These are phyloP conservation scores for Pristionchus mayeri DNA, from an alignment of 2,888 invertebrate species.

Conservation along the genomic window DNA sequence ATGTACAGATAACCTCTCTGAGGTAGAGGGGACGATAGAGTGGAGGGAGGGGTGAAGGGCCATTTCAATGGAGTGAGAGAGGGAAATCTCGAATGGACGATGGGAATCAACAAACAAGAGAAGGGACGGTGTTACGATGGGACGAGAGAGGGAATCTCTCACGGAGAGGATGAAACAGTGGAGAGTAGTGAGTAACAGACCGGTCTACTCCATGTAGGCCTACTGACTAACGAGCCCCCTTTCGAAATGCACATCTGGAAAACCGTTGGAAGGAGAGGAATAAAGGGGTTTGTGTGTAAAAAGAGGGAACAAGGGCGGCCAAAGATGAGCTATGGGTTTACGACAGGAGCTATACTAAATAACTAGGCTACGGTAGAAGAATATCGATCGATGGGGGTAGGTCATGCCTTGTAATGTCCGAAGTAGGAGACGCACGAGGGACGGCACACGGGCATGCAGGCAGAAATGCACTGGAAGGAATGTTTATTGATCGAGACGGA, in stretches of 20 bases:
- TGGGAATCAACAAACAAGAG: conserved; percentile 28
- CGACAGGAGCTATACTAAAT: not conserved
- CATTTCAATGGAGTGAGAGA: not conserved
- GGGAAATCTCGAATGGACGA: not conserved
- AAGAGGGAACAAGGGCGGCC: not conserved
- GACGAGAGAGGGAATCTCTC: not conserved
- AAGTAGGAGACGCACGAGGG: conserved; percentile 7
- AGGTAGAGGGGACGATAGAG: not conserved
- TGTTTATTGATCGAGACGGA: not conserved
- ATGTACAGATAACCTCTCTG: conserved; percentile 35
- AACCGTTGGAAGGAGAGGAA: not conserved
- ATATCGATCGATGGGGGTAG: not conserved
- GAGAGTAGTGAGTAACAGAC: not conserved
- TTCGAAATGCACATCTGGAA: conserved; percentile 8
- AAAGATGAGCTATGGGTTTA: not conserved
- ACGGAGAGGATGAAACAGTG: not conserved
- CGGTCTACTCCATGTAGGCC: not conserved
- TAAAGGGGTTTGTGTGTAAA: not conserved
- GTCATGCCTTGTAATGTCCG: conserved; percentile 8
- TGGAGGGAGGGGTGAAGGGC: not conserved
- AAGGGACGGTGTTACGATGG: conserved; percentile 36
- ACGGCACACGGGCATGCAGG: not conserved
- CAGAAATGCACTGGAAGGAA: conserved; percentile 2
- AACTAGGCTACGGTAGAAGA: not conserved
- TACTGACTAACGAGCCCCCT: conserved; percentile 5